phyloP scores from a whole-genome alignment of 2,797 vertebrate species.

The Helostoma temminkii region DNA sequence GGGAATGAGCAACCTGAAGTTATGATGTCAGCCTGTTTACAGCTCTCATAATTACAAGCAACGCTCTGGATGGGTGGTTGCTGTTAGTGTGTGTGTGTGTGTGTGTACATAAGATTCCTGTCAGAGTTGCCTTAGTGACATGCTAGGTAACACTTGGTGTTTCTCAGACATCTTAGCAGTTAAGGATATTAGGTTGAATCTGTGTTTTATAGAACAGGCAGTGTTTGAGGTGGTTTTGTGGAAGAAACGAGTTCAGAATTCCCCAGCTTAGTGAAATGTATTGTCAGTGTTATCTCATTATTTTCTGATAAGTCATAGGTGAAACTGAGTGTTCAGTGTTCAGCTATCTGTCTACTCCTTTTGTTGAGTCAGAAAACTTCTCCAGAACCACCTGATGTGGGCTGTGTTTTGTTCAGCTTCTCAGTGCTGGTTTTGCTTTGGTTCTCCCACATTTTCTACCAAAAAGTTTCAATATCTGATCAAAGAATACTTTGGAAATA shows the following conservation, averaged over 20 bases:
- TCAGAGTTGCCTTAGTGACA: constrained; percentile 66
- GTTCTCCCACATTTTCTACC: no score
- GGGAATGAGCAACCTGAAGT: constrained; percentile 62
- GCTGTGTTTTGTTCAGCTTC: background rate
- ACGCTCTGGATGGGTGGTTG: constrained; percentile 60
- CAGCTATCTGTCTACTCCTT: constrained; percentile 8
- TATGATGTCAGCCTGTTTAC: constrained; percentile 79
- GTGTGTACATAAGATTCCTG: constrained; percentile 56
- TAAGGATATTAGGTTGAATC: constrained; percentile 37
- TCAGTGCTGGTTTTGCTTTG: no score
- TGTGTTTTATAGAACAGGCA: constrained; percentile 9
- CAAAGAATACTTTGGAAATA: no score
- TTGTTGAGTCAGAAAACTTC: constrained; percentile 10
- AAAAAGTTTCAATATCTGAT: no score
- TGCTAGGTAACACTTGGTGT: constrained; percentile 57
- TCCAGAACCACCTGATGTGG: background rate
- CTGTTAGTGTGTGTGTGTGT: constrained; percentile 46
- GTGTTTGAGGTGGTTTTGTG: constrained; percentile 5
- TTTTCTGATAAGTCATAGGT: background rate
- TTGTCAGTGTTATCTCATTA: background rate
- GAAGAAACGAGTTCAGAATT: background rate
- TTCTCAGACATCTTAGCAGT: constrained; percentile 60
- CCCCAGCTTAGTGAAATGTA: constrained; percentile 9
- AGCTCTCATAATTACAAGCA: constrained; percentile 75
- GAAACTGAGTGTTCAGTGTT: background rate